phyloP scores from a whole-genome alignment of 2,797 vertebrate genomes.

The Crenichthys baileyi region DNA sequence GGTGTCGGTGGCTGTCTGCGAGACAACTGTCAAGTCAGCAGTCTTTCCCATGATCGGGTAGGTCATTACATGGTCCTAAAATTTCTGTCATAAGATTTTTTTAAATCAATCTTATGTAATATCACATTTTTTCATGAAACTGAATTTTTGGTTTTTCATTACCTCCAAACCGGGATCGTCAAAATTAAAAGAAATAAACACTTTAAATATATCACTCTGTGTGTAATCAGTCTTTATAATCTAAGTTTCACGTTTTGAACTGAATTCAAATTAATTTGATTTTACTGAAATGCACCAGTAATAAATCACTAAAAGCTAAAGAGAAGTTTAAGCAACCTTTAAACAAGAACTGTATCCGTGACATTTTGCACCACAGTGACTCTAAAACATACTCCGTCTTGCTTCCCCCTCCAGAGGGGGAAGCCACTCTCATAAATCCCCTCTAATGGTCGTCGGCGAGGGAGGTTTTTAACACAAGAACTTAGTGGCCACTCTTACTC shows the following conservation, averaged over 20 bases:
- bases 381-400: conserved; percentile 60
- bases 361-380: conserved; percentile 49
- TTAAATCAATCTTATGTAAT: background rate
- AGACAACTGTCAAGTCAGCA: background rate
- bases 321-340: conserved; percentile 28
- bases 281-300: background rate
- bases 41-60: background rate
- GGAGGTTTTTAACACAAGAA: conserved; percentile 76
- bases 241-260: background rate
- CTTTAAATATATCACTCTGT: background rate
- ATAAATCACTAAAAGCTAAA: conserved; percentile 20
- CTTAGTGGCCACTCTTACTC: conserved; percentile 74
- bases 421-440: conserved; percentile 72
- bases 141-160: background rate
- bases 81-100: too few species aligned
- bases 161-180: background rate
- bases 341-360: conserved; percentile 39
- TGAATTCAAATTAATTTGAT: background rate
- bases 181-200: background rate
- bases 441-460: conserved; percentile 68
- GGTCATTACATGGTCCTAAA: too few species aligned
- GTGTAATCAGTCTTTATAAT: background rate
- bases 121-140: background rate
- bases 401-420: conserved; percentile 58
- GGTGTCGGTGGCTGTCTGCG: background rate